Evolutionary conservation across 2,888 invertebrate species (phyloP).

Genomic region (Platerodrilus igneus): DNA sequence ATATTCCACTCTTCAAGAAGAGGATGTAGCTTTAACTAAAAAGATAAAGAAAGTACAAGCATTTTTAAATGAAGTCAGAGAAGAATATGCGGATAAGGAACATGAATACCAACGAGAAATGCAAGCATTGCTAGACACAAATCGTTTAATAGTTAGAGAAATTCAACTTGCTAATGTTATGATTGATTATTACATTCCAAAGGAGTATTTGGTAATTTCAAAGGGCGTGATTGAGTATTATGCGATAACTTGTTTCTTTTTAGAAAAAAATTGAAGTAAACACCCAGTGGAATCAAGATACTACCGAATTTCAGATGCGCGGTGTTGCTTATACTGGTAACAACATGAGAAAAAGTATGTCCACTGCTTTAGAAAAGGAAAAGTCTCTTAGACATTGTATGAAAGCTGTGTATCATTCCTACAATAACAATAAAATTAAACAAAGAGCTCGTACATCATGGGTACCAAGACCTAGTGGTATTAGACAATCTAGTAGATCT

Average conservation of each 20-base stretch:
- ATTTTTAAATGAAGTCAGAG: conserved; percentile 79
- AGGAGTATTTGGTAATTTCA: conserved; percentile 74
- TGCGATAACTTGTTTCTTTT: conserved; percentile 29
- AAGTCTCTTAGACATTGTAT: conserved; percentile 37
- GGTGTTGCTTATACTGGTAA: conserved; percentile 99
- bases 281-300: conserved; percentile 96
- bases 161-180: conserved; percentile 86
- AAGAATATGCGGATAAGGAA: conserved; percentile 80
- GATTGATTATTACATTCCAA: conserved; percentile 89
- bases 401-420: conserved; percentile 45
- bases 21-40: conserved; percentile 86
- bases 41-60: conserved; percentile 87
- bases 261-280: conserved; percentile 85
- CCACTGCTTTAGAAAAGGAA: conserved; percentile 40
- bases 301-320: conserved; percentile 96
- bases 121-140: conserved; percentile 91
- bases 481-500: too few relatives aligned
- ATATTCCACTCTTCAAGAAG: conserved; percentile 91
- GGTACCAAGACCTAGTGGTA: conserved; percentile 35
- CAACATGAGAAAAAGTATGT: conserved; percentile 81
- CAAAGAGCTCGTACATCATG: conserved; percentile 31
- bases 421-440: conserved; percentile 30
- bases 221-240: too few relatives aligned
- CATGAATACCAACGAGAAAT: conserved; percentile 95
- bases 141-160: conserved; percentile 84